Conservation (phyloP, 2,113 vertebrate genomes). For the Orycteropus afer region DNA sequence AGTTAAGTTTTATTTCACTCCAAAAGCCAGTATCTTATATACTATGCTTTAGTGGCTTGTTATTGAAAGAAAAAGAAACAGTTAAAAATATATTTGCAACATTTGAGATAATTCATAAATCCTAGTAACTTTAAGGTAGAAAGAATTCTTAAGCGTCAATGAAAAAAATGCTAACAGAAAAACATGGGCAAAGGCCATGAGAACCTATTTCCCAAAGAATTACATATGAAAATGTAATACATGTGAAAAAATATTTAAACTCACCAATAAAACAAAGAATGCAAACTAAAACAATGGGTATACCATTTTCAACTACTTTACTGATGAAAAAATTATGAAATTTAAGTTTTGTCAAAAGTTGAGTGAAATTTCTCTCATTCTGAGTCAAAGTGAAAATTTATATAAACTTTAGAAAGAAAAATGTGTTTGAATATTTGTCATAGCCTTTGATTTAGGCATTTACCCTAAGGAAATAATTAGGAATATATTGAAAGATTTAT, state of each 20-base stretch:
- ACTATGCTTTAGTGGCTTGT: background rate
- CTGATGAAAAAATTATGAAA: constrained; percentile 6
- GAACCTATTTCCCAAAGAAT: constrained; percentile 18
- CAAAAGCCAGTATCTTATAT: background rate
- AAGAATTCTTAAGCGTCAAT: background rate
- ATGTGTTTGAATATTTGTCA: background rate
- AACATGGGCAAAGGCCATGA: background rate
- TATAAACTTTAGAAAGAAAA: background rate
- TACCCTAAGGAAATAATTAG: background rate
- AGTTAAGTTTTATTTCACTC: background rate
- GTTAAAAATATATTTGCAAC: background rate
- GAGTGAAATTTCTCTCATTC: background rate
- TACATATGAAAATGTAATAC: background rate
- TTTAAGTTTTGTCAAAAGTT: background rate
- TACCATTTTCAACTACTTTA: background rate
- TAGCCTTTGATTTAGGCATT: background rate
- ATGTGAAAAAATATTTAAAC: background rate
- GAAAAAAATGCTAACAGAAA: background rate
- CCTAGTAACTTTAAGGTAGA: background rate
- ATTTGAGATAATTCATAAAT: background rate
- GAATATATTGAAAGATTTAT: background rate
- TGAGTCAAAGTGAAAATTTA: background rate
- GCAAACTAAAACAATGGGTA: background rate
- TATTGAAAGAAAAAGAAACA: background rate
- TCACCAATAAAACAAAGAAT: background rate